Evolutionary conservation across 2,888 invertebrate genomes (phyloP), one percentile per base, ranked within the genome.

Genomic region (Heliothis peltigera): DNA sequence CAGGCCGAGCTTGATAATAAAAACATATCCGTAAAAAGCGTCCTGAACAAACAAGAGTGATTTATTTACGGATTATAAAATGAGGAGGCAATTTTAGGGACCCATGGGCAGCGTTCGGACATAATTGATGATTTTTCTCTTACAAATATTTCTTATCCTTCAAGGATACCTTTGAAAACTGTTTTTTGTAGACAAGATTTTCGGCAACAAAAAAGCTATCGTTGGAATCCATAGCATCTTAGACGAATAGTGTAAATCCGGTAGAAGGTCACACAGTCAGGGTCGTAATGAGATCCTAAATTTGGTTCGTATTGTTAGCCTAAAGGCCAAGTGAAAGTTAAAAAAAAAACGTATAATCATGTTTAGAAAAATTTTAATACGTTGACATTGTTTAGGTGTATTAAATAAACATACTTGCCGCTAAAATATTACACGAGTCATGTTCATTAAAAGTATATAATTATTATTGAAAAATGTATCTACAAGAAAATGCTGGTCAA

Each of bases 51-150:
- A 75, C 67, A 62, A 15, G 54, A 53, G 51, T 75, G 66, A 79
- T 80, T 77, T 79, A 79, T 80, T 72, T 65, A 71, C 61, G 65
- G 73, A 73, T 75, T 70, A 76, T 68, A 60, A 81, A 78, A 74
- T 65, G 49, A 65, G 51, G 57, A 56, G 66, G 53, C 47, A 49
- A 53, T 76, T 70, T 43, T n/a, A 43, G 44, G 43, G 58, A 25
- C 28, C 51, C 48, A 32, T 59, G 49, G 53, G 61, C 48, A 53
- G 19, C 28, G 43, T 59, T 56, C 25, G 18, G 52, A 58, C 48
- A 44, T 70, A 65, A 80, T 73, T 67, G 53, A 78, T 70, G 66
- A 21, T 70, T 72, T 80, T 62, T 53, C 61, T 47, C 49, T 54
- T 53, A 39, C 57, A 67, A 64, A 70, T 51, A 54, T 65, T 73